Conservation (phyloP, 2,113 vertebrate species). For the Leucosticte australis region DNA sequence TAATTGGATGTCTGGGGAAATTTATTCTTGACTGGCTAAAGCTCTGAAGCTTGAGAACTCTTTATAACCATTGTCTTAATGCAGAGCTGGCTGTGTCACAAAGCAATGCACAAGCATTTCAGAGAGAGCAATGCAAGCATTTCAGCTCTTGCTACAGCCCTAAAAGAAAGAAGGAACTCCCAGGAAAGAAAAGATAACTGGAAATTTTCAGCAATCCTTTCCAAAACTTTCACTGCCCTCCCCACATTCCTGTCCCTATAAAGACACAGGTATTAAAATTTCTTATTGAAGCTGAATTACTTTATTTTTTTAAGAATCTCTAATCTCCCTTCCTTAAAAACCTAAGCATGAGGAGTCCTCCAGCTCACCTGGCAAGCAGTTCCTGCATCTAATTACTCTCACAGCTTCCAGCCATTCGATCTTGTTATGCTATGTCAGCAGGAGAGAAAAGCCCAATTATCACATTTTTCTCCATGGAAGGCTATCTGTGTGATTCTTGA, state of each 20-base stretch:
- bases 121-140: not conserved
- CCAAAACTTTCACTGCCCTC: not conserved
- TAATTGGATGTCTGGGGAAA: not conserved
- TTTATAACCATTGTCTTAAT: not conserved
- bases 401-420: constrained; percentile 34
- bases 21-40: not conserved
- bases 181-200: not conserved
- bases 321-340: not conserved
- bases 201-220: not conserved
- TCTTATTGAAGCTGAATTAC: not conserved
- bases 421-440: constrained; percentile 52
- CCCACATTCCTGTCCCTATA: not conserved
- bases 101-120: not conserved
- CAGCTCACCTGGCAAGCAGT: constrained; percentile 6
- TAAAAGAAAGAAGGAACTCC: not conserved
- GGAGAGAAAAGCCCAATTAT: constrained; percentile 33
- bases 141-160: not conserved
- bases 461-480: not conserved
- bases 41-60: not conserved
- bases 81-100: not conserved
- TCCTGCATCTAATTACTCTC: constrained; percentile 47
- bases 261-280: not conserved
- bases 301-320: not conserved
- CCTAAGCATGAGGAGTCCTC: not conserved
- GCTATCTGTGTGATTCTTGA: not conserved